phyloP scores from a whole-genome alignment of 53 echinoderm and acorn worm genomes.

The Luidia sarsii region DNA sequence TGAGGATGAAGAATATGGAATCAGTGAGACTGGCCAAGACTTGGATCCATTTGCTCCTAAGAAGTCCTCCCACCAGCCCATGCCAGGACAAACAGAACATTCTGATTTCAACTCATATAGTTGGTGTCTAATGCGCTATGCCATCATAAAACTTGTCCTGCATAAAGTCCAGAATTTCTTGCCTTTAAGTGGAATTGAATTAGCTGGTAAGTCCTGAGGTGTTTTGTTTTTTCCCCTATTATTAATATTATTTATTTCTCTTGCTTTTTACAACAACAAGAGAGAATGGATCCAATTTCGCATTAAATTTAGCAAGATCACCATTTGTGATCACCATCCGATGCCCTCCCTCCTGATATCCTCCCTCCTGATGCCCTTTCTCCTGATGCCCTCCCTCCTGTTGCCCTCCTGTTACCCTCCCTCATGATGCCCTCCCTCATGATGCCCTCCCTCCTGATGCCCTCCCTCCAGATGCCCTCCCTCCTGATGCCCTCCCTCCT shows the following conservation, averaged over 20 bases:
- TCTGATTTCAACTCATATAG: constrained; percentile 91
- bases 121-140: constrained; percentile 97
- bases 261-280: neutral
- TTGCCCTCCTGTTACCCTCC: too few relatives aligned
- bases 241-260: neutral
- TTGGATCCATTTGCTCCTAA: constrained; percentile 39
- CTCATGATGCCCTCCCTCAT: too few relatives aligned
- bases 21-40: constrained; percentile 51
- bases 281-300: too few relatives aligned
- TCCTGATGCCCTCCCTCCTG: too few relatives aligned
- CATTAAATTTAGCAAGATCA: too few relatives aligned
- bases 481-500: too few relatives aligned
- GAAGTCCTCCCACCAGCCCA: constrained; percentile 33
- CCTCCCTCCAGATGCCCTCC: too few relatives aligned
- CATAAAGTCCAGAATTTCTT: constrained; percentile 83
- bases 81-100: constrained; percentile 70
- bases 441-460: too few relatives aligned
- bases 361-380: too few relatives aligned
- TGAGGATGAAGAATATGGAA: constrained; percentile 62
- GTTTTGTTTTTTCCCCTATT: neutral
- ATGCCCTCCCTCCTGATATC: too few relatives aligned
- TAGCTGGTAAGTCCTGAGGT: constrained; percentile 71
- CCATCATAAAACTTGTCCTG: constrained; percentile 74
- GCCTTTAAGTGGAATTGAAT: constrained; percentile 84
- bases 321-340: too few relatives aligned